phyloP scores from a whole-genome alignment of 1,140 invertebrate genomes.

The Apis laboriosa region DNA sequence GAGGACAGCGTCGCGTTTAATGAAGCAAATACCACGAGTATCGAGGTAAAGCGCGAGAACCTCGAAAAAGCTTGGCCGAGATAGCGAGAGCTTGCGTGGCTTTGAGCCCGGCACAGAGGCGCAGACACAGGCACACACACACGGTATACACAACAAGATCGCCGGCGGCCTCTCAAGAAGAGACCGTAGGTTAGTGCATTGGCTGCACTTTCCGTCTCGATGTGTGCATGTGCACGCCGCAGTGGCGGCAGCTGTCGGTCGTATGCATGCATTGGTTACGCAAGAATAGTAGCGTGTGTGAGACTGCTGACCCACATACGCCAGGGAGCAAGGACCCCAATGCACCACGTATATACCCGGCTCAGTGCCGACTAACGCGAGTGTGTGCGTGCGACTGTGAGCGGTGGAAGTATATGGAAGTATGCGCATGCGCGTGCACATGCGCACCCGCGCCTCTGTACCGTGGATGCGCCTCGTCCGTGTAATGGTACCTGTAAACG shows the following conservation, averaged over 20 bases:
- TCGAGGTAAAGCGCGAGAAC: slow-evolving; percentile 41
- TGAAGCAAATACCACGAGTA: slow-evolving; percentile 46
- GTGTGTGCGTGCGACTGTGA: slow-evolving; percentile 23
- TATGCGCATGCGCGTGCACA: not conserved
- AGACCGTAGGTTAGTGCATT: slow-evolving; percentile 68
- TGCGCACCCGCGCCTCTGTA: not conserved
- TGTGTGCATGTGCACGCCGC: slow-evolving; percentile 60
- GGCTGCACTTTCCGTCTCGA: slow-evolving; percentile 64
- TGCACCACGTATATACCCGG: slow-evolving; percentile 65
- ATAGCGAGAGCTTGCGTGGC: slow-evolving; percentile 58
- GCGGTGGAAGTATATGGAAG: slow-evolving; percentile 28
- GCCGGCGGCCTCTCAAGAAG: slow-evolving; percentile 59
- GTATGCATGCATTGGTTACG: slow-evolving; percentile 81
- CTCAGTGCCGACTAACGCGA: slow-evolving; percentile 7
- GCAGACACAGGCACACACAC: slow-evolving; percentile 11
- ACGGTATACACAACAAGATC: slow-evolving; percentile 27
- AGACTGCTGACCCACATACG: slow-evolving; percentile 82
- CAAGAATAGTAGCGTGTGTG: slow-evolving; percentile 80
- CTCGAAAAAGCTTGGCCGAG: slow-evolving; percentile 61
- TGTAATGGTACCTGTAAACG: slow-evolving; percentile 49
- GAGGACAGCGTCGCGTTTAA: slow-evolving; percentile 26
- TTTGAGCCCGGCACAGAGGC: slow-evolving; percentile 47
- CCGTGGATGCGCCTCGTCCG: slow-evolving; percentile 52
- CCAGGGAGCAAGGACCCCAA: slow-evolving; percentile 80
- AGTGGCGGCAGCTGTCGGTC: slow-evolving; percentile 58